These are phyloP conservation scores for Ceyx margarethae DNA, from an alignment of 2,113 vertebrate species.

Conservation along the genomic window DNA sequence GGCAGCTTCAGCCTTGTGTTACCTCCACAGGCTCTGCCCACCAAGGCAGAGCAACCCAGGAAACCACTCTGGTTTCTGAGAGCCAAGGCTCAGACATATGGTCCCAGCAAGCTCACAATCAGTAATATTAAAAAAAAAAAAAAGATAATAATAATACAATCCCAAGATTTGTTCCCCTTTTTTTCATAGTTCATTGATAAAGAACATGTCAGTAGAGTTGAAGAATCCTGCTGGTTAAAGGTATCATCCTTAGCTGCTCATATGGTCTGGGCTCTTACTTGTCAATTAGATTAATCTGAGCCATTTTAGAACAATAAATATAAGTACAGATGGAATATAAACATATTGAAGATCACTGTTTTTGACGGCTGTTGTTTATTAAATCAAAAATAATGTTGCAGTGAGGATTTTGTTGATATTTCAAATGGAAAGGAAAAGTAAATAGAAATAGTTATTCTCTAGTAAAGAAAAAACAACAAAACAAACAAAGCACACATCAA, in stretches of 20 bases:
- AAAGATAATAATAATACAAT: neutral
- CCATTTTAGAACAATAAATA: slow-evolving; percentile 64
- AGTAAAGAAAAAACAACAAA: neutral
- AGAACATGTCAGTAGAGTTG: neutral
- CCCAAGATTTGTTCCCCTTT: neutral
- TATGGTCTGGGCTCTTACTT: slow-evolving; percentile 43
- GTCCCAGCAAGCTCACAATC: slow-evolving; percentile 5
- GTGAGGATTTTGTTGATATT: slow-evolving; percentile 11
- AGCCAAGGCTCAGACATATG: slow-evolving; percentile 16
- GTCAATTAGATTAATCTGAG: slow-evolving; percentile 53
- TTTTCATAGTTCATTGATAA: slow-evolving; percentile 13
- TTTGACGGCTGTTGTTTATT: slow-evolving; percentile 38
- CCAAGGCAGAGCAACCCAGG: neutral
- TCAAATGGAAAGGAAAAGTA: slow-evolving; percentile 10
- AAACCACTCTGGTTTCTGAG: neutral
- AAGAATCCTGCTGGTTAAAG: slow-evolving; percentile 54
- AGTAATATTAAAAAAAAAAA: neutral
- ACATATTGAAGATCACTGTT: slow-evolving; percentile 31
- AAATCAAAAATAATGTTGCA: slow-evolving; percentile 28
- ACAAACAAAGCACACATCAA: neutral
- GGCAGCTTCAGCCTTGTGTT: neutral
- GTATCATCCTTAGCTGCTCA: slow-evolving; percentile 55
- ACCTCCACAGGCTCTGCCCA: neutral
- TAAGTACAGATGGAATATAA: slow-evolving; percentile 62
- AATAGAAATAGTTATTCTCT: neutral